A percentile compares a stretch with the other conserved stretches of the same genome.
Conservation (phyloP, 2,113 vertebrate genomes). For the Danio rerio region GRCz12tu NC_133191.1:25495001-25495500, state of each 20-base stretch:
- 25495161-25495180: constrained; percentile 76
- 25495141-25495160: constrained; percentile 75
- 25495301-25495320: not conserved
- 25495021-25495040: constrained; percentile 54
- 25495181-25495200: constrained; percentile 77
- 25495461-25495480: too few species aligned
- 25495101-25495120: constrained; percentile 74
- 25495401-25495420: too few species aligned
- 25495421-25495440: too few species aligned
- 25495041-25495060: constrained; percentile 25
- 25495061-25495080: constrained; percentile 61
- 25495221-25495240: constrained; percentile 80
- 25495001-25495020: constrained; percentile 69
- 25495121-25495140: constrained; percentile 70
- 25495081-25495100: constrained; percentile 76
- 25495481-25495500: too few species aligned
- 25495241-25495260: constrained; percentile 75
- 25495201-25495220: constrained; percentile 78
- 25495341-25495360: too few species aligned
- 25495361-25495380: too few species aligned
- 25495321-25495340: not conserved
- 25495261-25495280: constrained; percentile 70
- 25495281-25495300: constrained; percentile 65
- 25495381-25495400: too few species aligned
- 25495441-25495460: too few species aligned